Percentiles rank a stretch among this genome's conserved stretches.
phyloP scores from a whole-genome alignment of 2,888 invertebrate species.

The Apamea epomidion region DNA sequence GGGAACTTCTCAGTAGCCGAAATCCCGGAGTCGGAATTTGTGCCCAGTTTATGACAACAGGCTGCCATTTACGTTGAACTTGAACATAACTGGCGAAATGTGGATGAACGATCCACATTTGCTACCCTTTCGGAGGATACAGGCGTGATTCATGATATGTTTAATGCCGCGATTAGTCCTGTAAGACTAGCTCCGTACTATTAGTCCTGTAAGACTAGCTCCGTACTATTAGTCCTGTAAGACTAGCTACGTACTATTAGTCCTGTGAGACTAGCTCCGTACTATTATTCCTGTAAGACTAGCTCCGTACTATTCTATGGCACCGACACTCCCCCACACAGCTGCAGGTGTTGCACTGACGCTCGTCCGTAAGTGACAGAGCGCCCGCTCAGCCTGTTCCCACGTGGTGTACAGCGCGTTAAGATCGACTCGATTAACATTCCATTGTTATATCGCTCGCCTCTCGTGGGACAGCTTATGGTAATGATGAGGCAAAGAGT shows the following conservation, averaged over 20 bases:
- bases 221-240: not conserved
- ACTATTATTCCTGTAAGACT: not conserved
- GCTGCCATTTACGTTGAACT: not conserved
- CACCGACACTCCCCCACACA: not conserved
- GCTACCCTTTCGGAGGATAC: not conserved
- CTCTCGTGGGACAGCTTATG: constrained; percentile 21
- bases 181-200: not conserved
- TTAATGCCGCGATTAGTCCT: not conserved
- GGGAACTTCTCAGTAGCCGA: not conserved
- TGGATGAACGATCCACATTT: not conserved
- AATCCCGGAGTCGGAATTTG: not conserved
- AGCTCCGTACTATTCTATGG: not conserved
- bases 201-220: not conserved
- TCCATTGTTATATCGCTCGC: constrained; percentile 18
- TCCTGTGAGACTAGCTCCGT: not conserved
- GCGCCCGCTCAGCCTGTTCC: not conserved
- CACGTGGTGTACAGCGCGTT: constrained; percentile 19
- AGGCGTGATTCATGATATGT: not conserved
- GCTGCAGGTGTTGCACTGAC: not conserved
- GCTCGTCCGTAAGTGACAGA: not conserved
- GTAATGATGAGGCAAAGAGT: constrained; percentile 3
- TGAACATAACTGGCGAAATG: not conserved
- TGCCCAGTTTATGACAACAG: not conserved
- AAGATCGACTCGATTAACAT: constrained; percentile 34
- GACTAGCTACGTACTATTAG: too few species aligned